Base-by-base conservation (phyloP, 2,113 vertebrate genomes). In the Labeo rohita region DNA sequence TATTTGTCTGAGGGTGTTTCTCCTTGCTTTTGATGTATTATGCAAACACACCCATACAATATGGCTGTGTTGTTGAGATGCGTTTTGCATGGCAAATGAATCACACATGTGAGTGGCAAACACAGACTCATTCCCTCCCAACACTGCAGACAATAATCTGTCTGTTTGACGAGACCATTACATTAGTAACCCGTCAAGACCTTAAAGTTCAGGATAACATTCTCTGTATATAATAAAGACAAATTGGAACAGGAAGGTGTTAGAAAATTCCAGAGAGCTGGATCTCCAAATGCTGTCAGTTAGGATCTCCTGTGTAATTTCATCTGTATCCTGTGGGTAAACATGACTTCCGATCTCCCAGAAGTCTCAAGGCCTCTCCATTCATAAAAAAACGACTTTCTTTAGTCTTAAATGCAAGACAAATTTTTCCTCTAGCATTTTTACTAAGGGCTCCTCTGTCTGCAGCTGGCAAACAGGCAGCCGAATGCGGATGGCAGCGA, bases 401-500 rank as follows among this genome's bases (percentile, higher is more conserved):
- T 70, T 10, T 61, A 39, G 28, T 77, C 65, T 74, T 59, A 36
- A 56, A 21, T 36, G 13, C 59, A 18, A 36, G 54, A 43, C 36
- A 50, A 10, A 9, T n/a, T 34, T 59, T 39, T 47, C 15, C 56
- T 77, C 1, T 54, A 52, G 13, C 23, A 34, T 43, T 52, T 81
- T 76, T 54, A 39, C 47, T 90, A 86, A 82, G 52, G 56, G 74
- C 87, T 78, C 9, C 84, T 88, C 73, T 16, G 82, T 85, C 85
- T 87, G 76, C 86, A 79, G 82, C 83, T 85, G 65, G 89, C 89
- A 89, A 36, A 80, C 63, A 61, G 80, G 43, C 61, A 65, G n/a
- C 87, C 84, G 89, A 91, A 90, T 70, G 84, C 85, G 88, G 87
- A 88, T 88, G 81, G 91, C 88, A 52, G 72, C 89, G 84, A 49